phyloP scores from a whole-genome alignment of 2,888 invertebrate species.

The Rhagonycha fulva region DNA sequence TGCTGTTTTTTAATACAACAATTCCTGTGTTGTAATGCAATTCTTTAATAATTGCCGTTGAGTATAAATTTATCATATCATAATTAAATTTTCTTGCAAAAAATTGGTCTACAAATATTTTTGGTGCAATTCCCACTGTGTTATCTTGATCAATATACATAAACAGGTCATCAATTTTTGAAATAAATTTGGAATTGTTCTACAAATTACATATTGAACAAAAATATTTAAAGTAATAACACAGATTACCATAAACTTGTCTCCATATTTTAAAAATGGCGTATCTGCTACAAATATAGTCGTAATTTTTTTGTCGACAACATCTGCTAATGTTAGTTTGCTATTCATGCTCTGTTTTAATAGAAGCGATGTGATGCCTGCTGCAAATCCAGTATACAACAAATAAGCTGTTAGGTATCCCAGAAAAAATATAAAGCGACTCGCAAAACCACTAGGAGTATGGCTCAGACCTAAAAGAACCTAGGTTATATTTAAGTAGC shows the following conservation, averaged over 20 bases:
- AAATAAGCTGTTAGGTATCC: slow-evolving; percentile 47
- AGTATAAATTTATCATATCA: slow-evolving; percentile 17
- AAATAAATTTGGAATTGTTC: slow-evolving; percentile 15
- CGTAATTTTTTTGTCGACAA: slow-evolving; percentile 30
- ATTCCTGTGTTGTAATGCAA: slow-evolving; percentile 13
- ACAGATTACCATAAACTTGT: background rate
- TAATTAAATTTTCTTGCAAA: slow-evolving; percentile 31
- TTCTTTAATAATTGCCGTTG: slow-evolving; percentile 30
- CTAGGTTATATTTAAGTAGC: background rate
- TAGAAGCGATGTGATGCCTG: slow-evolving; percentile 47
- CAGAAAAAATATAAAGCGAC: slow-evolving; percentile 43
- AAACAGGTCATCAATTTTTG: slow-evolving; percentile 35
- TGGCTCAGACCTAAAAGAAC: slow-evolving; percentile 43
- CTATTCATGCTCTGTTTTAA: slow-evolving; percentile 39
- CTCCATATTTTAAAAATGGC: background rate
- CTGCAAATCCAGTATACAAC: slow-evolving; percentile 48
- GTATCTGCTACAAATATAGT: background rate
- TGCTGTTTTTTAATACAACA: slow-evolving; percentile 29
- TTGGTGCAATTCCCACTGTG: slow-evolving; percentile 40
- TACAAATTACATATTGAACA: slow-evolving; percentile 3
- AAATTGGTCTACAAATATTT: slow-evolving; percentile 35
- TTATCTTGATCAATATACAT: slow-evolving; percentile 34
- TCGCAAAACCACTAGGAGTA: slow-evolving; percentile 43
- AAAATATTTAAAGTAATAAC: background rate
- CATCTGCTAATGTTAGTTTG: slow-evolving; percentile 30